Conservation (phyloP, 2,113 vertebrate species). For the Hymenochirus boettgeri region DNA sequence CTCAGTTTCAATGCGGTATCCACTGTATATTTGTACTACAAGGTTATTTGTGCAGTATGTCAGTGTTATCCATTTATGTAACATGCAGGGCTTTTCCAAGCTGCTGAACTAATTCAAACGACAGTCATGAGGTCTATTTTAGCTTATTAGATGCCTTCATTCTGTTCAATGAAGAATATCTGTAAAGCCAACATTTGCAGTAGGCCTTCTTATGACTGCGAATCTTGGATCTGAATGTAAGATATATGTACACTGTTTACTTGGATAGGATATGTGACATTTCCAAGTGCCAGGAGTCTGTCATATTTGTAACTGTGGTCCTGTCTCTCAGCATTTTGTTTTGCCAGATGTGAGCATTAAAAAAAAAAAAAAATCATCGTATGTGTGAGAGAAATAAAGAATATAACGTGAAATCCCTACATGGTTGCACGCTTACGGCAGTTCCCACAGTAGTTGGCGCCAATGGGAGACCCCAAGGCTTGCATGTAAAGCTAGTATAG, state of each 20-base stretch:
- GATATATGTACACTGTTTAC: conserved; percentile 61
- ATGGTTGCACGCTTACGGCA: conserved; percentile 76
- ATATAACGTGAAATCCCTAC: conserved; percentile 74
- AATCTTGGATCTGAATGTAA: conserved; percentile 59
- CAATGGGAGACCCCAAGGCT: conserved; percentile 89
- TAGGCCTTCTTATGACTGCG: conserved; percentile 56
- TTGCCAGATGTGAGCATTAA: conserved; percentile 68
- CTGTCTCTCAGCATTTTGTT: conserved; percentile 62
- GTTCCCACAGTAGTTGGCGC: conserved; percentile 77
- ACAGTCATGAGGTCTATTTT: conserved; percentile 28
- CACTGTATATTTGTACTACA: conserved; percentile 52
- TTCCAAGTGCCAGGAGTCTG: conserved; percentile 70
- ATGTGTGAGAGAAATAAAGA: conserved; percentile 76
- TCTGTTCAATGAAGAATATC: conserved; percentile 17
- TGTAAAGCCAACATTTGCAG: conserved; percentile 44
- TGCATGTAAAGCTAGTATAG: conserved; percentile 99
- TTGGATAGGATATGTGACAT: conserved; percentile 56
- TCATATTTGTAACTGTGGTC: conserved; percentile 60
- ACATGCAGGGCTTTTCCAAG: conserved; percentile 59
- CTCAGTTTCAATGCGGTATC: conserved; percentile 63
- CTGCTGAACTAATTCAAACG: conserved; percentile 60
- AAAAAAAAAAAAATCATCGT: conserved; percentile 62
- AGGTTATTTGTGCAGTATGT: conserved; percentile 44
- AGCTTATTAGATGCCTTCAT: conserved; percentile 18
- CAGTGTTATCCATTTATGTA: conserved; percentile 51